Evolutionary conservation across 1,140 invertebrate species (phyloP), one percentile per base, ranked within the genome.

Genomic region (Drosophila albomicans): DNA sequence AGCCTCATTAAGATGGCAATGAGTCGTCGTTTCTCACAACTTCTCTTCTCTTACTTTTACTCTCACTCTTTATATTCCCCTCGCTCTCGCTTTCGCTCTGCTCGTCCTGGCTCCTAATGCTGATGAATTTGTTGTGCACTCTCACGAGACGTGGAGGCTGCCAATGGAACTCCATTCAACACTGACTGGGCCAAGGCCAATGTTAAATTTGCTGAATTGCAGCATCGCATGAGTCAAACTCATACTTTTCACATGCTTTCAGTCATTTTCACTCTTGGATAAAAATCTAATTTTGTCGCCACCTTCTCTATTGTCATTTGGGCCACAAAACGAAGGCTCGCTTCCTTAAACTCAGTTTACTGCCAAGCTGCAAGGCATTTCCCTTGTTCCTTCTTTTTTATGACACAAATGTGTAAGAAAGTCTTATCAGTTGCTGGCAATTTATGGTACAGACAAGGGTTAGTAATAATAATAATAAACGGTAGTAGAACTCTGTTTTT

Each of bases 1-100:
- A 52, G 64, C 56, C 52, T 67, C 45, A 43, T 73, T 68, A 67
- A 43, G 54, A 25, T 57, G 62, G 52, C 62, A 72, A 65, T 57
- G 63, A 49, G 43, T 28, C 43, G 32, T 43, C 62, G 69, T 72
- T 72, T 11, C 65, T 72, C 62, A 32, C 62, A 43, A 32, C 25
- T 13, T 45, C 35, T 7, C 16, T 16, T 38, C 46, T 8, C 8
- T 6, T 15, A 11, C 3, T 25, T 11, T 46, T 13, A 4, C 8
- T 11, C 35, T 10, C 10, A 3, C 35, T 38, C 35, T 8, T 10
- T 38, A 0, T 43, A 0, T 13, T 8, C 38, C 3, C 10, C 38
- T 41, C 38, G 0, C 38, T 41, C 4, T 48, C 25, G 11, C 11
- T 54, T 16, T 4, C 5, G 54, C 35, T 13, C 20, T 25, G 20